Conservation (phyloP, 1,140 invertebrate species). For the Diplogasteroides magnus region DNA sequence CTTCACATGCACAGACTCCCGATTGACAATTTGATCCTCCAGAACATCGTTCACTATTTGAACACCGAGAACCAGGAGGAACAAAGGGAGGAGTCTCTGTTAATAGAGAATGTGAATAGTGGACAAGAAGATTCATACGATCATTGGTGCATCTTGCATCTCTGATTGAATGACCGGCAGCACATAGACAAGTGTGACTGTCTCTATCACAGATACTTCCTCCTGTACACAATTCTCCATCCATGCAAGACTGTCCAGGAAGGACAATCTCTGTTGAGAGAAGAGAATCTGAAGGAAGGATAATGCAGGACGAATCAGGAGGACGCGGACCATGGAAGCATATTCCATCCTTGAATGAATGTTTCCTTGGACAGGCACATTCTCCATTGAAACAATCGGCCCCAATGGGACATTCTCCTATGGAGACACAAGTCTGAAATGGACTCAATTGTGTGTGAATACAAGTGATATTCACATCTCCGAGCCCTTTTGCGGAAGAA, state of each 20-base stretch:
- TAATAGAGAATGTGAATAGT: no score
- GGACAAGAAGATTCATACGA: no score
- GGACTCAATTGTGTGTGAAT: background rate
- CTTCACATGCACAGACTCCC: constrained; percentile 29
- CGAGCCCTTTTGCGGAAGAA: no score
- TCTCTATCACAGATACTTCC: constrained; percentile 40
- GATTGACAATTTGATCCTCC: constrained; percentile 17
- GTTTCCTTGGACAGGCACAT: constrained; percentile 5
- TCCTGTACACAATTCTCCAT: constrained; percentile 35
- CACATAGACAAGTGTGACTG: constrained; percentile 35
- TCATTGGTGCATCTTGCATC: constrained; percentile 32
- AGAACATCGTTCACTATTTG: constrained; percentile 21
- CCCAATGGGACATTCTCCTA: constrained; percentile 2
- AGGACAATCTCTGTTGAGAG: constrained; percentile 12
- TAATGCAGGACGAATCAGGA: background rate
- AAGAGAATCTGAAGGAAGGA: constrained; percentile 18
- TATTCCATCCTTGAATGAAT: background rate
- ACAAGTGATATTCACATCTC: no score
- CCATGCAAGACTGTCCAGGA: constrained; percentile 32
- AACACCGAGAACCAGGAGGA: constrained; percentile 18
- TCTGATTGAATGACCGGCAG: constrained; percentile 22
- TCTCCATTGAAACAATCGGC: constrained; percentile 9
- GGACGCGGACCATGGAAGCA: constrained; percentile 3
- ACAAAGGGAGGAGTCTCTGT: no score
- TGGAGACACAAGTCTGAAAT: background rate